Base-by-base conservation (phyloP, 2,888 invertebrate genomes). In the Agelastica alni region DNA sequence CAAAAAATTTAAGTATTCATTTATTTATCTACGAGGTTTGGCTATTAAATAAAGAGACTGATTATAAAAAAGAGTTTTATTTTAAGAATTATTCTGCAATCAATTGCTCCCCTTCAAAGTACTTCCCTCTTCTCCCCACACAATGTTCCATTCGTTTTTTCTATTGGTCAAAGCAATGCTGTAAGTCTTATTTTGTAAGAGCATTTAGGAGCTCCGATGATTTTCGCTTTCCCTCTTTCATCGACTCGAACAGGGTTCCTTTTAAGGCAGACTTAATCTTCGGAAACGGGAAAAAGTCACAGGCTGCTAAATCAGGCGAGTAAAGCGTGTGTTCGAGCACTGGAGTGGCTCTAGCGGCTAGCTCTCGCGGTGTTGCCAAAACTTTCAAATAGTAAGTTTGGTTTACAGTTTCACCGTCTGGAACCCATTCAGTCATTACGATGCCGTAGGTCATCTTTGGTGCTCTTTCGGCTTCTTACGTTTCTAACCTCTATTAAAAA, bases 91-190 rank as follows among this genome's bases (percentile, higher is more conserved):
- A n/a, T n/a, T n/a, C n/a, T n/a, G n/a, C n/a, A n/a, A n/a, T n/a
- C n/a, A n/a, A n/a, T n/a, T n/a, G n/a, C n/a, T n/a, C n/a, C n/a
- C n/a, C n/a, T n/a, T n/a, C n/a, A n/a, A n/a, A n/a, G n/a, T n/a
- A n/a, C n/a, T n/a, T n/a, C 20, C 20, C 18, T 10, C 16, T 18
- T 18, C 18, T 41, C n/a, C 9, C 41, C 20, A 5, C 18, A 41
- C 41, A 41, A 3, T 7, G 41, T 41, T 41, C 18, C 41, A 22
- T 36, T 36, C 28, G 28, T 41, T 41, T 47, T 51, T 53, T 47
- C 20, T 30, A 37, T 16, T 46, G 39, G 34, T 46, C 10, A 22
- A 47, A 47, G 37, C 47, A 47, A 18, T 47, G 22, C 34, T 47
- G 36, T 10, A 51, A 20, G 20, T 46, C 31, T 22, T 20, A 14